Percentiles rank a stretch among this genome's conserved stretches.
phyloP scores from a whole-genome alignment of 2,113 vertebrate species.

The Crotalus viridis region DNA sequence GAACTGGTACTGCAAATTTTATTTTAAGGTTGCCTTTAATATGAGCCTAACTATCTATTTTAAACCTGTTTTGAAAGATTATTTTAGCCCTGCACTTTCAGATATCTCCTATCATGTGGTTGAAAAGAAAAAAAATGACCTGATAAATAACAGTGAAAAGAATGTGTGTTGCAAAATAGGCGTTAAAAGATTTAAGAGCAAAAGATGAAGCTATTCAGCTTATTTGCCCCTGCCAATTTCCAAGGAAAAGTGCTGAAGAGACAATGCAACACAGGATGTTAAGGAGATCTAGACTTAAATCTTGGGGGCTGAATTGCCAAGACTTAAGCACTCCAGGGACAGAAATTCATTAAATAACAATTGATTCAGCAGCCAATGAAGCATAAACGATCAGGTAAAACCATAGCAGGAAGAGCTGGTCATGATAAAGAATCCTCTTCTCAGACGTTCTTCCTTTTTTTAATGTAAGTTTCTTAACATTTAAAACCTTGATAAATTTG shows the following conservation, averaged over 20 bases:
- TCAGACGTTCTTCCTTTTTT: not conserved
- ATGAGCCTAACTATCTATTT: conserved; percentile 60
- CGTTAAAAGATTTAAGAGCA: conserved; percentile 44
- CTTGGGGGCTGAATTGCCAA: not conserved
- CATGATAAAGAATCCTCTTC: not conserved
- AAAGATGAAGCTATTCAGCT: conserved; percentile 30
- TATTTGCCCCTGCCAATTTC: conserved; percentile 34
- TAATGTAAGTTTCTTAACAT: not conserved
- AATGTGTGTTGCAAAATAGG: conserved; percentile 37
- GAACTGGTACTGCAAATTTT: conserved; percentile 38
- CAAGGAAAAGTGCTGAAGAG: conserved; percentile 33
- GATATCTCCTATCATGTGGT: conserved; percentile 49
- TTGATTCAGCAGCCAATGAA: not conserved
- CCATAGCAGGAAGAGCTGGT: not conserved
- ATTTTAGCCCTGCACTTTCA: conserved; percentile 52
- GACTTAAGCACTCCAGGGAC: not conserved
- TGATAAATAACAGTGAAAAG: conserved; percentile 26
- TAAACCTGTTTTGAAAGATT: conserved; percentile 59
- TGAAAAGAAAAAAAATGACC: conserved; percentile 45
- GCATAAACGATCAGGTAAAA: not conserved
- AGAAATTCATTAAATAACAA: not conserved
- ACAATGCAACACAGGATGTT: not conserved
- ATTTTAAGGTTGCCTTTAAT: conserved; percentile 60
- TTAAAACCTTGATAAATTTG: not conserved
- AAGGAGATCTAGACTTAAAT: not conserved